phyloP scores from a whole-genome alignment of 2,888 invertebrate species.

The Ichneumoninae sp. region DNA sequence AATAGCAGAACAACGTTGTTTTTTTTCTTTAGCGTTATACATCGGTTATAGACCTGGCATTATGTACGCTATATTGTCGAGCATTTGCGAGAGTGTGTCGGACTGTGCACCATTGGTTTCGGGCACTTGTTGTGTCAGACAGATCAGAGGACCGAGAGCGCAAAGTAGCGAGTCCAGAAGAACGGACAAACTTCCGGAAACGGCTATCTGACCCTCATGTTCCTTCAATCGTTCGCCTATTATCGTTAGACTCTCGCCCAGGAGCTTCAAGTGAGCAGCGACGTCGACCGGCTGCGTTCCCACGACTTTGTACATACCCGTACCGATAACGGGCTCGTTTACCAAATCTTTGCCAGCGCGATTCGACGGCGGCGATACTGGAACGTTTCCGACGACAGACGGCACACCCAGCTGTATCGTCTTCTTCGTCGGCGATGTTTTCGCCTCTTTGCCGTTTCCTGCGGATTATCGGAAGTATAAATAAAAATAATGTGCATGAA shows the following conservation, averaged over 20 bases:
- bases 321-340: slow-evolving; percentile 82
- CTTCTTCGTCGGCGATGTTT: slow-evolving; percentile 78
- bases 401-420: slow-evolving; percentile 83
- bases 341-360: slow-evolving; percentile 81
- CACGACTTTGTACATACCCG: slow-evolving; percentile 87
- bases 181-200: slow-evolving; percentile 97
- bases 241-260: slow-evolving; percentile 97
- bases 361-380: slow-evolving; percentile 78
- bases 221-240: slow-evolving; percentile 97
- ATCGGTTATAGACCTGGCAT: slow-evolving; percentile 85
- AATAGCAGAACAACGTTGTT: slow-evolving; percentile 7
- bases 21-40: not conserved
- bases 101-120: slow-evolving; percentile 85
- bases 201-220: slow-evolving; percentile 97
- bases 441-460: slow-evolving; percentile 79
- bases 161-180: slow-evolving; percentile 96
- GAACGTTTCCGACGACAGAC: slow-evolving; percentile 78
- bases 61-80: slow-evolving; percentile 98
- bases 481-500: not conserved
- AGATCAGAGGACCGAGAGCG: slow-evolving; percentile 94
- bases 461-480: slow-evolving; percentile 27
- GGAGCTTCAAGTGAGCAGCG: slow-evolving; percentile 95
- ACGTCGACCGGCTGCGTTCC: slow-evolving; percentile 94
- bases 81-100: slow-evolving; percentile 88
- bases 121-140: slow-evolving; percentile 93